These are phyloP conservation scores for Euleptes europaea DNA, from an alignment of 2,113 vertebrate species.

Conservation along the genomic window DNA sequence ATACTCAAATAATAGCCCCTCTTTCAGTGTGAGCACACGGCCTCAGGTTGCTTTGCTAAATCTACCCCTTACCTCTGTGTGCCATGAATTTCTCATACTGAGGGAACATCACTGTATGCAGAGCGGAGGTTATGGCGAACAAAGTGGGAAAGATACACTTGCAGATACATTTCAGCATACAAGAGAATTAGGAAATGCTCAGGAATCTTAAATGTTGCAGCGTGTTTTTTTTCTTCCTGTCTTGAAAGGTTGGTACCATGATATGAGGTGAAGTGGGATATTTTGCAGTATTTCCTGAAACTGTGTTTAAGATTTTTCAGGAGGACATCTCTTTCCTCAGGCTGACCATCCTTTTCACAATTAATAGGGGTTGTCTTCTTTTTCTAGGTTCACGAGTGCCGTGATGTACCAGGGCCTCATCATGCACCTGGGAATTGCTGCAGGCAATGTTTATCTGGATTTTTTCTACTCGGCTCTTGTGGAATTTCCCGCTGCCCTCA, in stretches of 20 bases:
- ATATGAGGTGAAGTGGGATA: background rate
- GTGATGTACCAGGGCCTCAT: conserved; percentile 81
- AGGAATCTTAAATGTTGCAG: background rate
- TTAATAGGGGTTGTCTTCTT: conserved; percentile 16
- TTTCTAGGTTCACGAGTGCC: conserved; percentile 75
- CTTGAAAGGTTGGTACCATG: background rate
- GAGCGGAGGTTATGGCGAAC: background rate
- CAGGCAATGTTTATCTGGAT: conserved; percentile 73
- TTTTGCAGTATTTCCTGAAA: background rate
- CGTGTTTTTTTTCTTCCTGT: too few species aligned
- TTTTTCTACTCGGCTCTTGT: conserved; percentile 79
- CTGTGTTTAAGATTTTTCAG: background rate
- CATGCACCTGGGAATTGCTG: conserved; percentile 76
- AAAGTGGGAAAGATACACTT: background rate
- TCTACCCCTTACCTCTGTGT: background rate
- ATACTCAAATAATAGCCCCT: background rate
- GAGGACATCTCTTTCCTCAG: rapidly evolving
- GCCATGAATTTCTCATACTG: background rate
- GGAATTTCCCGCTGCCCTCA: conserved; percentile 75
- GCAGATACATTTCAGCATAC: background rate
- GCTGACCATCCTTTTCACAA: background rate
- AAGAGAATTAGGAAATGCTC: background rate
- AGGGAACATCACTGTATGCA: too few species aligned
- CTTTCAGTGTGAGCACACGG: too few species aligned
- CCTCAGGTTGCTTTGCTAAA: background rate